These are phyloP conservation scores for Chrysemys picta DNA, from an alignment of 2,113 vertebrate genomes.

Conservation along the genomic window DNA sequence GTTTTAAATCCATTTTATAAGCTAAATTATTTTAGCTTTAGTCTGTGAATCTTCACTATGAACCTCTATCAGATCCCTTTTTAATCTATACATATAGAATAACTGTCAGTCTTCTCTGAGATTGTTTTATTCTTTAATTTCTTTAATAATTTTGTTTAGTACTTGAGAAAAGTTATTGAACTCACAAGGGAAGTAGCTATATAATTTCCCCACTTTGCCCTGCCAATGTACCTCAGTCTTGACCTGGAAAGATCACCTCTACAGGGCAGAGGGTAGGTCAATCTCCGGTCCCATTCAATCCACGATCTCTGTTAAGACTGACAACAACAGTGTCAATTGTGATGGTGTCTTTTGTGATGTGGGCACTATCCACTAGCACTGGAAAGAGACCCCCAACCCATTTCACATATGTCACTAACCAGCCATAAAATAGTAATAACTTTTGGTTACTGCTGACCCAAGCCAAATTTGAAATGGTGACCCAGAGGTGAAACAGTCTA, in stretches of 20 bases:
- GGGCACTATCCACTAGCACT: background rate
- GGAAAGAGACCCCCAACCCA: background rate
- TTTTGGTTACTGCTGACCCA: slow-evolving; percentile 14
- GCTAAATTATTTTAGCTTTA: background rate
- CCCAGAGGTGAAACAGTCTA: background rate
- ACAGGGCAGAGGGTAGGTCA: background rate
- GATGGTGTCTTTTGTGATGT: background rate
- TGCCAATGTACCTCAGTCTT: background rate
- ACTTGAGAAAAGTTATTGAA: background rate
- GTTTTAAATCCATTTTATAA: background rate
- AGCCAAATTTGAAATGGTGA: slow-evolving; percentile 39
- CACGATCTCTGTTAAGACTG: rapidly evolving
- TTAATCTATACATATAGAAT: background rate
- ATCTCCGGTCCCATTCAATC: background rate
- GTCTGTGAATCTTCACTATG: background rate
- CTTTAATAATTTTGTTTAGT: background rate
- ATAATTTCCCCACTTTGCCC: background rate
- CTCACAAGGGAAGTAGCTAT: background rate
- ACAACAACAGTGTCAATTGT: background rate
- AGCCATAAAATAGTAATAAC: background rate
- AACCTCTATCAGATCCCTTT: background rate
- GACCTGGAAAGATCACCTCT: background rate
- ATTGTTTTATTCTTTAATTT: no score
- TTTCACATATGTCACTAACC: background rate
- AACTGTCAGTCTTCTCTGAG: background rate